A percentile compares a stretch with the other conserved stretches of the same genome.
Evolutionary conservation across 2,797 vertebrate species (phyloP).

Genomic region (Atherinosoma microstoma): DNA sequence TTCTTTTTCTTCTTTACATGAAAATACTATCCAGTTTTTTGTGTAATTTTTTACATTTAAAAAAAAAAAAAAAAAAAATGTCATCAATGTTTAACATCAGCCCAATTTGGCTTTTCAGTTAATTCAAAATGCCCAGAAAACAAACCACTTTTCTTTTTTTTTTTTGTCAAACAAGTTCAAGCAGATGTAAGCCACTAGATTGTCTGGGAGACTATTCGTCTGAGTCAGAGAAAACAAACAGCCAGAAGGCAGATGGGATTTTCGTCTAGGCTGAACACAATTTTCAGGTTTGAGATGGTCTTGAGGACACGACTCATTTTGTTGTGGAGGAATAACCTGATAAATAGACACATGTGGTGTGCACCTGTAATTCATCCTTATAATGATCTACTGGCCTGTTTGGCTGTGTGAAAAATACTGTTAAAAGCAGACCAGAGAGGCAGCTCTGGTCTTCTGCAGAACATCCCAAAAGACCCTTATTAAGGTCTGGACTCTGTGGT

Average conservation of each 20-base stretch:
- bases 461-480: background rate
- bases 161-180: background rate
- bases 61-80: no score
- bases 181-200: slow-evolving; percentile 15
- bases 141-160: background rate
- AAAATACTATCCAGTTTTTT: no score
- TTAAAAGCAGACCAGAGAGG: no score
- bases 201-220: slow-evolving; percentile 45
- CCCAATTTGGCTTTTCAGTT: background rate
- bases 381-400: background rate
- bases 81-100: background rate
- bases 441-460: background rate
- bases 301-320: slow-evolving; percentile 46
- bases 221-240: slow-evolving; percentile 56
- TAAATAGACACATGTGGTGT: background rate
- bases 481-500: background rate
- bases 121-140: background rate
- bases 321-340: slow-evolving; percentile 1
- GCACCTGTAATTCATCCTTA: background rate
- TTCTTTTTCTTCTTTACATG: background rate
- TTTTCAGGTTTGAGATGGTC: slow-evolving; percentile 51
- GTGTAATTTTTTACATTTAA: no score
- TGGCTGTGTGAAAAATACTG: background rate
- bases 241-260: slow-evolving; percentile 53
- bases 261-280: slow-evolving; percentile 25